Base-by-base conservation (phyloP, 2,888 invertebrate species). In the Acleris laterana region DNA sequence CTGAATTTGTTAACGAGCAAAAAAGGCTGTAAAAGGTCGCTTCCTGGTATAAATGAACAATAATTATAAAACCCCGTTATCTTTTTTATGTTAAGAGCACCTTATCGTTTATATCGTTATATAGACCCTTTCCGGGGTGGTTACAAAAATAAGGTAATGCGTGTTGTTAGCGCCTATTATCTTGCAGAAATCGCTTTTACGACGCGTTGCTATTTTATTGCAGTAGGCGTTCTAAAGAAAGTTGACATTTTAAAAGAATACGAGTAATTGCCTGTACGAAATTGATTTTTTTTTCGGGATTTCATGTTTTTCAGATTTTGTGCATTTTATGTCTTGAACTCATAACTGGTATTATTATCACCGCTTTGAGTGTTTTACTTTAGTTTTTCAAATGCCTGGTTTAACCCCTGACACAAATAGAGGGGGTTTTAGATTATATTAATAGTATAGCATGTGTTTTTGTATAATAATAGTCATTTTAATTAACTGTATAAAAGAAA, bases 11-110 rank as follows among this genome's bases (percentile, higher is more conserved):
- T 57, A 55, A 55, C 55, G 57, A 55, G 13, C 17, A 53, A 49
- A 63, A 53, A 59, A 42, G 22, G 38, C 16, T 19, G 58, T 48
- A 32, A 53, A 46, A 22, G 20, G 58, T 42, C 2, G 16, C 48
- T 59, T 59, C 52, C 51, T 17, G 17, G 17, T 55, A 5, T 44
- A 60, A 50, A 60, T n/a, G 51, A 51, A 11, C 46, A 28, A 55
- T 60, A 55, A 49, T 64, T 53, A 55, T 59, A 25, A 66, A 66
- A 66, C 3, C 51, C 42, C 44, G 17, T 65, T 55, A 64, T 64
- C 38, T 60, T 17, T 38, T 59, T 57, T 64, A 55, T 58, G 49
- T 46, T 44, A 19, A 25, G 22, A 42, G 28, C 11, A 20, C 57
- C 17, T 49, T 19, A 59, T 55, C 49, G 19, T 60, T 65, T 50